phyloP scores from a whole-genome alignment of 1,140 invertebrate species.

The Lepidostoma basale region DNA sequence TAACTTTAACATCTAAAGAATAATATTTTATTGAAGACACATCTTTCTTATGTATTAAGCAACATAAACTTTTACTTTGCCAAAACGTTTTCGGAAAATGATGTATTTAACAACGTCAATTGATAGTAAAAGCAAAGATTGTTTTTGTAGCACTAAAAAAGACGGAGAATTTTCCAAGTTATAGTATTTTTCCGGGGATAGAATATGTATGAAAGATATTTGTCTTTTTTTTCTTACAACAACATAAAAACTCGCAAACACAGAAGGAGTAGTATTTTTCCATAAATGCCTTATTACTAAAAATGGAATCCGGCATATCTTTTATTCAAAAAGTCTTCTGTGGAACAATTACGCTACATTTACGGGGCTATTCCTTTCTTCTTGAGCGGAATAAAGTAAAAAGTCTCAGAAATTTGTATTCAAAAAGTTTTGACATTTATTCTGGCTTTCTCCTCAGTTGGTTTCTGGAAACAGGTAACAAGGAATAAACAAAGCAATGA shows the following conservation, averaged over 20 bases:
- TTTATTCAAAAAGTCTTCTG: slow-evolving; percentile 26
- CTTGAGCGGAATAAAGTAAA: neutral
- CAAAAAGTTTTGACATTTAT: slow-evolving; percentile 38
- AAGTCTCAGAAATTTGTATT: slow-evolving; percentile 32
- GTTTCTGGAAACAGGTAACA: slow-evolving; percentile 30
- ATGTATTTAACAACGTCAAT: too few relatives aligned
- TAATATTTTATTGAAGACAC: too few relatives aligned
- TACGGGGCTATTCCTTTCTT: slow-evolving; percentile 24
- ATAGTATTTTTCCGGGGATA: neutral
- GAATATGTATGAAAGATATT: neutral
- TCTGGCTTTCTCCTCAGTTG: slow-evolving; percentile 7
- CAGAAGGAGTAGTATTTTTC: slow-evolving; percentile 19
- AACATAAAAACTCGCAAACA: slow-evolving; percentile 10
- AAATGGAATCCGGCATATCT: slow-evolving; percentile 4
- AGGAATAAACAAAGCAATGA: slow-evolving; percentile 35
- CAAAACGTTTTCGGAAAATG: neutral
- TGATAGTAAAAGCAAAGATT: neutral
- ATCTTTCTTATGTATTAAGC: too few relatives aligned
- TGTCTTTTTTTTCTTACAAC: slow-evolving; percentile 7
- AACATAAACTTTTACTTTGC: neutral
- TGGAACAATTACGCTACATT: slow-evolving; percentile 29
- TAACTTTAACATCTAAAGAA: too few relatives aligned
- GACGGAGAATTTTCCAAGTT: neutral
- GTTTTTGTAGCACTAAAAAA: neutral
- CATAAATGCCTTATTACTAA: slow-evolving; percentile 20